Evolutionary conservation across 2,797 vertebrate species (phyloP).

Genomic region (Cyprinella venusta): DNA sequence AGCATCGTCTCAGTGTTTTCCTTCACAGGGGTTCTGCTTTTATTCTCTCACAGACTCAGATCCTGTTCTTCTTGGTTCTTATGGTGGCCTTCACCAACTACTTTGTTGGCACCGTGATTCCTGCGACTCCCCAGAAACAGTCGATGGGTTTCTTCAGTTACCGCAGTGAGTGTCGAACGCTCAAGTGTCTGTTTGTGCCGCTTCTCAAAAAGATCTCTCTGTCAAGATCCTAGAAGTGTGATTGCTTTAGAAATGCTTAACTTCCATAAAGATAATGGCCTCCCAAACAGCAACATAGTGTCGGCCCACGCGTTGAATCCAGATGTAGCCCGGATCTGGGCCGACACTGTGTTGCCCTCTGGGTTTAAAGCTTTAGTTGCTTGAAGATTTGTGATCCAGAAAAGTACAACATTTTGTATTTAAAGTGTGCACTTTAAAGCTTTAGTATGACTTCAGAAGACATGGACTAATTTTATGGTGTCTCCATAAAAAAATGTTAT

Average conservation of each 20-base stretch:
- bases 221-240: background rate
- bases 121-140: conserved; percentile 66
- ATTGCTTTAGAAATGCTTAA: background rate
- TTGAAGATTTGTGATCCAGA: background rate
- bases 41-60: conserved; percentile 69
- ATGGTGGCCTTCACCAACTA: conserved; percentile 78
- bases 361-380: background rate
- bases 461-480: background rate
- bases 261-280: conserved; percentile 3
- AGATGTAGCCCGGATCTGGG: no score
- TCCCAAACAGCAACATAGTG: background rate
- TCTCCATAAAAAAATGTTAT: no score
- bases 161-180: conserved; percentile 62
- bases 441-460: background rate
- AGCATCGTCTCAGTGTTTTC: background rate
- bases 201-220: background rate
- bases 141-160: conserved; percentile 77
- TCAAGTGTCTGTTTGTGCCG: no score
- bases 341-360: background rate
- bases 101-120: conserved; percentile 75
- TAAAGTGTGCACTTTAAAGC: background rate
- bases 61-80: conserved; percentile 76
- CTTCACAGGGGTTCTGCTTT: background rate
- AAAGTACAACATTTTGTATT: background rate
- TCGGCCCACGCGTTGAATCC: no score